These are phyloP conservation scores for Laticauda colubrina DNA, from an alignment of 2,113 vertebrate genomes.

Conservation along the genomic window DNA sequence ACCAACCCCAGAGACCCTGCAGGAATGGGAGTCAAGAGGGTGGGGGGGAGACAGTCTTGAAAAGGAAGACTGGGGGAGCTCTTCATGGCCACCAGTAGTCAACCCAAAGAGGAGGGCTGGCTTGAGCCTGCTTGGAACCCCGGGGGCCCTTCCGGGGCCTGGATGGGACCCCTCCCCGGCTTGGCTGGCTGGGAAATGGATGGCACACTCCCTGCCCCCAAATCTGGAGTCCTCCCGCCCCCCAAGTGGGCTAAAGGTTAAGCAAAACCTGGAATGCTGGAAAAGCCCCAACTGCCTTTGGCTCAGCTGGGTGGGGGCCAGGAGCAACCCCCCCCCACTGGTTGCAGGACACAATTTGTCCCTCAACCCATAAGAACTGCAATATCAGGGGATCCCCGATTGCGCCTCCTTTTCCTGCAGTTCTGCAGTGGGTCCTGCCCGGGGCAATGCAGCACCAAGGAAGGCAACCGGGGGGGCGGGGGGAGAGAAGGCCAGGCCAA, in stretches of 20 bases:
- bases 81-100: no score
- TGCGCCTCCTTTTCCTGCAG: neutral
- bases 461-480: no score
- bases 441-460: neutral
- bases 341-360: neutral
- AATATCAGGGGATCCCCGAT: neutral
- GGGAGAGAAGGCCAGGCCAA: neutral
- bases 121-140: neutral
- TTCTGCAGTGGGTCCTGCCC: neutral
- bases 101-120: neutral
- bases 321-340: rapidly evolving
- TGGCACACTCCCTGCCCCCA: no score
- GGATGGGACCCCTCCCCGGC: neutral
- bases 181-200: neutral
- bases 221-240: neutral
- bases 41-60: no score
- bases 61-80: neutral
- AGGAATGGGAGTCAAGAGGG: neutral
- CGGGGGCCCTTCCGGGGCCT: neutral
- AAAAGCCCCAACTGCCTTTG: neutral
- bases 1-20: neutral
- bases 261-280: neutral
- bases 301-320: neutral
- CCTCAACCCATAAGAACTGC: neutral
- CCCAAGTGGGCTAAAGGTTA: neutral